Conservation (phyloP, 1,140 invertebrate genomes). For the Heliconius congener region DNA sequence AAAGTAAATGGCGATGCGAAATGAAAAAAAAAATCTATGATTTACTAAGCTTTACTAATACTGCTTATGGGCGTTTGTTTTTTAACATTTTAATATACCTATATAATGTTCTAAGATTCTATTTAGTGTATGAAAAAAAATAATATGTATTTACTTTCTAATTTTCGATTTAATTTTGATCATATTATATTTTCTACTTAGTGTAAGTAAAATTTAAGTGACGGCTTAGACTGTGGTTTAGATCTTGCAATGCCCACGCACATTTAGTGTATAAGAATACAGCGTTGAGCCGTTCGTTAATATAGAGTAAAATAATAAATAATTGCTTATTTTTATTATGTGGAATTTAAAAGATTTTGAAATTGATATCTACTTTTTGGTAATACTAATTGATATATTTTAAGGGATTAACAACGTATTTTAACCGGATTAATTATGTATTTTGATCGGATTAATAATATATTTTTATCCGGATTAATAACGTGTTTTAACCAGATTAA, state of each 20-base stretch:
- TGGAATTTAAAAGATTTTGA: neutral
- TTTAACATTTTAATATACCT: constrained; percentile 32
- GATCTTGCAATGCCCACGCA: constrained; percentile 67
- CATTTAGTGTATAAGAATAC: constrained; percentile 42
- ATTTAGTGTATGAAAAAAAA: constrained; percentile 10
- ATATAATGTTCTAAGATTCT: constrained; percentile 12
- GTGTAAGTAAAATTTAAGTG: constrained; percentile 28
- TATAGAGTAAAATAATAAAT: neutral
- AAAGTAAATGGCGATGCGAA: constrained; percentile 45
- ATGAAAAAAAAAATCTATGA: constrained; percentile 31
- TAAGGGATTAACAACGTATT: no score
- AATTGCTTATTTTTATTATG: neutral
- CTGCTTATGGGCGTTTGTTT: constrained; percentile 36
- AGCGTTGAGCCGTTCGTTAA: neutral
- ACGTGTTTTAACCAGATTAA: no score
- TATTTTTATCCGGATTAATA: no score
- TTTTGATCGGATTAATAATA: no score
- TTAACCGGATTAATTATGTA: no score
- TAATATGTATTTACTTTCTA: constrained; percentile 23
- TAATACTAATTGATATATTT: no score
- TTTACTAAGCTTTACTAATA: constrained; percentile 43
- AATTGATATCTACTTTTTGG: neutral
- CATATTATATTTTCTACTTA: constrained; percentile 18
- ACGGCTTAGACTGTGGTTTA: constrained; percentile 66
- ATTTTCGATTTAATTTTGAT: constrained; percentile 1